These are phyloP conservation scores for Chouioia cunea DNA, from an alignment of 2,888 invertebrate genomes.

Conservation along the genomic window DNA sequence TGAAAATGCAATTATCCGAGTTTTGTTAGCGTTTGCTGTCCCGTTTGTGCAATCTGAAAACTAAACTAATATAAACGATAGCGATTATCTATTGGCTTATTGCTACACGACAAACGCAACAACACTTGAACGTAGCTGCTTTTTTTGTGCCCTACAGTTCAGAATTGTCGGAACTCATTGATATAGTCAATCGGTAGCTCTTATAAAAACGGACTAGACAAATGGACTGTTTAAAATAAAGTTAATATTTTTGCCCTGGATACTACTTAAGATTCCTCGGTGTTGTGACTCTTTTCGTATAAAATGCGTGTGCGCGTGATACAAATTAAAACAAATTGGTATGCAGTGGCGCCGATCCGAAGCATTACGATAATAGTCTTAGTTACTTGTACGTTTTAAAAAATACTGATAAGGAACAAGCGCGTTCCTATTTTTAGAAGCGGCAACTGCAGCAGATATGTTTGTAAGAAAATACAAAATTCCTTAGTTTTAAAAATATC, in stretches of 20 bases:
- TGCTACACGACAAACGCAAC: background rate
- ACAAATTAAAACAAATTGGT: too few relatives aligned
- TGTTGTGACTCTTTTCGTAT: too few relatives aligned
- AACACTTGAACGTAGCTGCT: background rate
- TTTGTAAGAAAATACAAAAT: conserved; percentile 31
- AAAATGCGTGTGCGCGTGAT: too few relatives aligned
- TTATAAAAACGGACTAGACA: conserved; percentile 38
- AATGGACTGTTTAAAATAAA: conserved; percentile 9
- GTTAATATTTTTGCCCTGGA: too few relatives aligned
- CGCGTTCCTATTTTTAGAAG: conserved; percentile 15
- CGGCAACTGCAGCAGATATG: conserved; percentile 2
- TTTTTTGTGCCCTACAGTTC: too few relatives aligned
- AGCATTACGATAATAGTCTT: background rate
- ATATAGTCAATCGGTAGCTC: conserved; percentile 10
- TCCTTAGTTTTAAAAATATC: conserved; percentile 12
- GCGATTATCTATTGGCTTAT: background rate
- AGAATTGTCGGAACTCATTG: too few relatives aligned
- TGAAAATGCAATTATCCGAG: conserved; percentile 25
- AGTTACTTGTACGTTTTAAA: conserved; percentile 1
- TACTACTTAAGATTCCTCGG: too few relatives aligned
- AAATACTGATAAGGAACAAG: conserved; percentile 36
- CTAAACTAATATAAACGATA: too few relatives aligned
- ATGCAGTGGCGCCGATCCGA: background rate
- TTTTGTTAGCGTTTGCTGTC: background rate
- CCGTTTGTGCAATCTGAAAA: too few relatives aligned